Percentiles rank a stretch among this genome's conserved stretches.
Evolutionary conservation across 1,140 invertebrate species (phyloP).

Genomic region (Leptinotarsa defecta): DNA sequence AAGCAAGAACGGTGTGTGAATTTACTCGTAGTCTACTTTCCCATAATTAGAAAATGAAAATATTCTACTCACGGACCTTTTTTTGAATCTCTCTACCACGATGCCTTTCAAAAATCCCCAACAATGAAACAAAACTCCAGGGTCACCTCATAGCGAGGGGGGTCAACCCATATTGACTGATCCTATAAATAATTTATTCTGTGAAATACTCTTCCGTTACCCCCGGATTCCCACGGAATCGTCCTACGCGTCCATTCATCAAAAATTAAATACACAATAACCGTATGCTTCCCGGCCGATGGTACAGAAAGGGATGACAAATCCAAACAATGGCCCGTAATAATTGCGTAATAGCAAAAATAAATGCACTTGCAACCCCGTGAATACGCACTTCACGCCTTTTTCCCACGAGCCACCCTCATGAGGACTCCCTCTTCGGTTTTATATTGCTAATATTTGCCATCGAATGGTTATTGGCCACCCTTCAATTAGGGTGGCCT

Average conservation of each 20-base stretch:
- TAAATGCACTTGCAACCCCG: constrained; percentile 17
- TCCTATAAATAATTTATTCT: neutral
- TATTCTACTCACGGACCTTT: too few species aligned
- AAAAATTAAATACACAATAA: constrained; percentile 22
- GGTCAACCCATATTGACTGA: neutral
- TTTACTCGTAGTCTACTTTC: too few species aligned
- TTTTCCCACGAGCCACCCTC: constrained; percentile 22
- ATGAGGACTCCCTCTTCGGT: constrained; percentile 7
- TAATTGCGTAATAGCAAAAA: constrained; percentile 16
- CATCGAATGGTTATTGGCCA: constrained; percentile 11
- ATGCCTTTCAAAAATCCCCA: too few species aligned
- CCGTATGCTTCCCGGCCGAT: constrained; percentile 15
- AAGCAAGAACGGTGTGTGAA: too few species aligned
- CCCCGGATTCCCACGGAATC: constrained; percentile 7
- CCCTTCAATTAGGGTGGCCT: constrained; percentile 9
- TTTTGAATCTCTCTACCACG: too few species aligned
- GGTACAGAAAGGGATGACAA: constrained; percentile 17
- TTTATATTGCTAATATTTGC: constrained; percentile 20
- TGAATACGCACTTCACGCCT: constrained; percentile 9
- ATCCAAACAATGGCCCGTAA: neutral
- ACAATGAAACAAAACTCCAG: too few species aligned
- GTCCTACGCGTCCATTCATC: constrained; percentile 12
- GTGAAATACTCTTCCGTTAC: neutral
- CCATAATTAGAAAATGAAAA: too few species aligned
- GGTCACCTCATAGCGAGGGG: neutral